Percentiles rank a stretch among this genome's conserved stretches.
These are phyloP conservation scores for Microctonus brassicae DNA, from an alignment of 2,888 invertebrate species.

Conservation along the genomic window DNA sequence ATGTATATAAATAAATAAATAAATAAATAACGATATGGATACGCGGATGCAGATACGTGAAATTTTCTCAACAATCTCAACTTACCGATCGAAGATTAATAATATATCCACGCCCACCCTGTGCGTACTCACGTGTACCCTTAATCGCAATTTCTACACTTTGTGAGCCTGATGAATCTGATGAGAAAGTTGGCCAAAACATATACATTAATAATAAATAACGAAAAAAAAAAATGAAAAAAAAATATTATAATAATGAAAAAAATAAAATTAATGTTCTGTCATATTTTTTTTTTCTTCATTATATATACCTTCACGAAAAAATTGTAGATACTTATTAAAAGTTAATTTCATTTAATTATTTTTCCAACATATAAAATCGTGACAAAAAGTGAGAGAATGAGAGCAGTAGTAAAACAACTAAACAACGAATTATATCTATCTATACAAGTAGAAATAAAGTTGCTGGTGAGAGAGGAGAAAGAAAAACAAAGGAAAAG, in stretches of 20 bases:
- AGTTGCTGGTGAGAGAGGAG: background rate
- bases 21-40: background rate
- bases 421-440: background rate
- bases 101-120: constrained; percentile 16
- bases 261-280: background rate
- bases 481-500: background rate
- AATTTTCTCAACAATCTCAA: background rate
- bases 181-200: constrained; percentile 28
- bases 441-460: background rate
- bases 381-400: background rate
- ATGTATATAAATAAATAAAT: background rate
- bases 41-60: background rate
- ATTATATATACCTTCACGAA: too few relatives aligned
- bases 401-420: background rate
- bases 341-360: background rate
- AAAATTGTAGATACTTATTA: too few relatives aligned
- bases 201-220: background rate
- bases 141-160: constrained; percentile 18
- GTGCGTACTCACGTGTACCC: constrained; percentile 8
- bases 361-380: background rate
- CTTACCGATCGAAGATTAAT: constrained; percentile 25
- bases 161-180: constrained; percentile 26
- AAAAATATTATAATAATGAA: too few relatives aligned
- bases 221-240: too few relatives aligned
- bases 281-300: background rate